Conservation (phyloP, 2,113 vertebrate genomes). For the Tringa solitaria region DNA sequence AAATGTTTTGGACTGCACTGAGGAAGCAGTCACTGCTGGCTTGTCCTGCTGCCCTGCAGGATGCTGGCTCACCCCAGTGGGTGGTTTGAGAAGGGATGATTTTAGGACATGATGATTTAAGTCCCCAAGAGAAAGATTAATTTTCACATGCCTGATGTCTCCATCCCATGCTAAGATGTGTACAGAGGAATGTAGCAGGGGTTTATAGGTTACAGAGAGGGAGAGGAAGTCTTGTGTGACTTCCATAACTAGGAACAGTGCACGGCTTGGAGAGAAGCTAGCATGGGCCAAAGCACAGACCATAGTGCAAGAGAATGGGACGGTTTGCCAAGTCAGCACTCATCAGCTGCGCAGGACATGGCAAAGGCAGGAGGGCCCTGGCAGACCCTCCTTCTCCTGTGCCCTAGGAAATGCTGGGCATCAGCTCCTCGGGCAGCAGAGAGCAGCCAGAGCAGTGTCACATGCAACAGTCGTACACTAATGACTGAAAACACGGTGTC, state of each 20-base stretch:
- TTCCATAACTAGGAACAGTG: neutral
- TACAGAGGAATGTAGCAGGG: neutral
- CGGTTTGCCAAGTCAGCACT: neutral
- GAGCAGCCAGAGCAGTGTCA: neutral
- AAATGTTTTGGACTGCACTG: neutral
- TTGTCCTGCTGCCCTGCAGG: neutral
- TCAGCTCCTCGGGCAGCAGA: neutral
- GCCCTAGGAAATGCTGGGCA: no score
- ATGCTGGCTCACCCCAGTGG: no score
- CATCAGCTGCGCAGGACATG: rapidly evolving
- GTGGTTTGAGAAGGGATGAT: neutral
- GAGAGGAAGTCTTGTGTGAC: neutral
- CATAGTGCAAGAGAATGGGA: rapidly evolving
- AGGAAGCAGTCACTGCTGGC: neutral
- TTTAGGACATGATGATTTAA: neutral
- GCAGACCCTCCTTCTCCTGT: neutral
- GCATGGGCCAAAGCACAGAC: neutral
- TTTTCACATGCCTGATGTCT: neutral
- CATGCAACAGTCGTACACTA: neutral
- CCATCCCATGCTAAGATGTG: neutral
- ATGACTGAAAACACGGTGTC: neutral
- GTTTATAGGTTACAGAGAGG: neutral
- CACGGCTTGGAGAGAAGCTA: neutral
- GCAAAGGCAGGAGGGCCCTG: neutral
- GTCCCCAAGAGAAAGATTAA: neutral